Evolutionary conservation across 1,140 invertebrate species (phyloP), one percentile per base, ranked within the genome.

Genomic region (Nephotettix cincticeps): DNA sequence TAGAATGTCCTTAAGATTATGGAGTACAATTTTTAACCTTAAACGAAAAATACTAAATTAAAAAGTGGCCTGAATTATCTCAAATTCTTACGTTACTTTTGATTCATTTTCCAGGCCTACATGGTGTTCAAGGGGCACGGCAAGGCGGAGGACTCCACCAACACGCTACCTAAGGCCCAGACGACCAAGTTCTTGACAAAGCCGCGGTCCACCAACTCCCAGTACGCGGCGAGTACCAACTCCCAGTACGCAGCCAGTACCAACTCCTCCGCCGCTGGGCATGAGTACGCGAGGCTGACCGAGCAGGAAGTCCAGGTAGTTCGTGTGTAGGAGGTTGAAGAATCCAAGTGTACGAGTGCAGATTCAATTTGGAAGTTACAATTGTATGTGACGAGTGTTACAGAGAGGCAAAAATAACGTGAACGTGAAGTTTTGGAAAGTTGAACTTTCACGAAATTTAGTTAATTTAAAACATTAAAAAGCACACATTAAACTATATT

Each of bases 91-190:
- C 4, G 32, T 36, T 14, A 36, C 14, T 36, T 36, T 36, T 54
- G n/a, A 9, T 54, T 54, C 2, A 28, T 69, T 29, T 73, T 73
- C 3, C 78, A 91, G 90, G 89, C 87, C 6, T 90, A 90, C 78
- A 87, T 91, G 82, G 89, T 91, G 23, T 89, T 89, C 77, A 88
- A 87, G 79, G 88, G 89, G 1, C 87, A 88, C 23, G 87, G 87
- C 73, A 86, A 88, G 30, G 86, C 88, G n/a, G 83, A 84, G 64
- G 74, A 85, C 80, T 78, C 80, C 58, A 82, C 82, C 2, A 84
- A 80, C 75, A 84, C 81, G 79, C 83, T 81, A 74, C 81, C 79
- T 76, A 91, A 90, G 80, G 85, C 85, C 36, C 84, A 78, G 75
- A 84, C 86, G 3, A 88, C 88, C 32, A 92, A 93, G 81, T 92